Base-by-base conservation (phyloP, 37 sponge, comb jelly and placozoan genomes). In the Hormiphora californensis region DNA sequence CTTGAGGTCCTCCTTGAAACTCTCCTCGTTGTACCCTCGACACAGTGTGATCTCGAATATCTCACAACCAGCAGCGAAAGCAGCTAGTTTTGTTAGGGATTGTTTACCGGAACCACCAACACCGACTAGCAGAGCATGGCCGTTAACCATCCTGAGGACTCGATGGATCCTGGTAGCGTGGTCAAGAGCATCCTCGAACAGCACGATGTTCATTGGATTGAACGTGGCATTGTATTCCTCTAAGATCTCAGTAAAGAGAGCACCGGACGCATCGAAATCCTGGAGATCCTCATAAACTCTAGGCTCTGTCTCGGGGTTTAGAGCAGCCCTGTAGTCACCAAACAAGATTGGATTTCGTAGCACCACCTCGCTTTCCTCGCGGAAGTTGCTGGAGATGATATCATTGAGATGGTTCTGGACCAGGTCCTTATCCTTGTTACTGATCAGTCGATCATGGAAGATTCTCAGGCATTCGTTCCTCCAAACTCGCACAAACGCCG, bases 121-220 rank as follows among this genome's bases (percentile, higher is more conserved):
- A 32, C 99, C 99, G 30, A 97, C 99, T 78, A 97, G 87, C 21
- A 97, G 92, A 61, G 92, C 91, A 85, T 97, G 95, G 27, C 99
- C 99, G 54, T 91, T 90, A 54, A 93, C 90, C 99, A 97, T 97
- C 35, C 99, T 88, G 43, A 97, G 88, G 15, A 97, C 95, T 4
- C 94, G 87, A 54, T 97, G 99, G 32, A 94, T 92, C 38, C 99
- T 87, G 21, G 93, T 92, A 54, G 94, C 81, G 68, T 97, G 99
- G 86, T 97, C 95, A 55, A 97, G 89, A 33, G 99, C 99, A 90
- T 94, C 92, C 46, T 97, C 99, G 90, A 97, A 97, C 53, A 97
- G 89, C 41, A 97, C 99, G 69, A 97, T 78, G 87, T 94, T 97
- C 94, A 97, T 94, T 2, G 93, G 90, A 37, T 90, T 90, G 88